Evolutionary conservation across 2,888 invertebrate species (phyloP).

Genomic region (Ecdyonurus torrentis): DNA sequence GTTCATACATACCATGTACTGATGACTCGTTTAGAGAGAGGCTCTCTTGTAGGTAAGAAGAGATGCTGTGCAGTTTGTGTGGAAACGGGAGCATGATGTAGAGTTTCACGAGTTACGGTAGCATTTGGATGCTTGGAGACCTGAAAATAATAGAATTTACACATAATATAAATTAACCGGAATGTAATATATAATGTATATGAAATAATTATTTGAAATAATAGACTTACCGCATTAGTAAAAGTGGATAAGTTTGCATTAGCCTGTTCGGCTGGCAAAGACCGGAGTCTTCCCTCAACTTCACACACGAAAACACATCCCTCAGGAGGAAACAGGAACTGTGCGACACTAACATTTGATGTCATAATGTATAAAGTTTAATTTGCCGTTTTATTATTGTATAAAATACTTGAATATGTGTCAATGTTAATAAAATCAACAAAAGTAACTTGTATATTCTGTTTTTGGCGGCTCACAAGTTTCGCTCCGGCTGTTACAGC

Average conservation of each 20-base stretch:
- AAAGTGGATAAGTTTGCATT: constrained; percentile 31
- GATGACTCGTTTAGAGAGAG: constrained; percentile 53
- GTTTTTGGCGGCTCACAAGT: not conserved
- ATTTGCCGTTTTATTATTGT: no score
- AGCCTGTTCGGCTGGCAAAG: constrained; percentile 36
- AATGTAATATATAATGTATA: not conserved
- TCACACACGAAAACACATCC: constrained; percentile 43
- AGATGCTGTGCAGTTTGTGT: constrained; percentile 32
- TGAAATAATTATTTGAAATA: constrained; percentile 13
- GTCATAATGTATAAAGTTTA: no score
- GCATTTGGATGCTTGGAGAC: constrained; percentile 41
- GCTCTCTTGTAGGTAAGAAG: constrained; percentile 49
- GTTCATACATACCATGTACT: constrained; percentile 39
- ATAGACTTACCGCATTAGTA: constrained; percentile 39
- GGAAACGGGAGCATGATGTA: constrained; percentile 36
- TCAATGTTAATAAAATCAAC: no score
- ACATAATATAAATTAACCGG: no score
- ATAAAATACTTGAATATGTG: no score
- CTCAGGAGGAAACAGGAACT: constrained; percentile 24
- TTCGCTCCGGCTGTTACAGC: not conserved
- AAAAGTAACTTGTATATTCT: not conserved
- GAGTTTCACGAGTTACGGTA: constrained; percentile 44
- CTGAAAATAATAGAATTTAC: constrained; percentile 11
- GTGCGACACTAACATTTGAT: not conserved
- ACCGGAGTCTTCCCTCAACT: constrained; percentile 43